A percentile compares a stretch with the other conserved stretches of the same genome.
phyloP scores from a whole-genome alignment of 2,113 vertebrate species.

The Malurus melanocephalus region DNA sequence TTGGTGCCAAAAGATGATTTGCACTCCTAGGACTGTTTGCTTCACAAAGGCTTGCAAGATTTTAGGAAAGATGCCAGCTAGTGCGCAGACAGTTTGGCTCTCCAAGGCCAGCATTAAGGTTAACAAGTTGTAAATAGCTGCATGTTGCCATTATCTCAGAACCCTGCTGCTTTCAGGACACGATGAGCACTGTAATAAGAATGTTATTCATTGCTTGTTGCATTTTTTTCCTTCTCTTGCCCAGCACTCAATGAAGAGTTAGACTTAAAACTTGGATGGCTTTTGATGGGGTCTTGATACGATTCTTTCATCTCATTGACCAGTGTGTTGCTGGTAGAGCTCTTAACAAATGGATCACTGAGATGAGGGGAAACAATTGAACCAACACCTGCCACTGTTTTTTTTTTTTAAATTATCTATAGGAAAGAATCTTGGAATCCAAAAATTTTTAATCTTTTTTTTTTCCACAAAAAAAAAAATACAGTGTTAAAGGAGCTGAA shows the following conservation, averaged over 20 bases:
- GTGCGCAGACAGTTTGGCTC: slow-evolving; percentile 34
- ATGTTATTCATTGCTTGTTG: not conserved
- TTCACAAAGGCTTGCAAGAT: not conserved
- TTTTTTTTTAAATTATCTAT: too few relatives aligned
- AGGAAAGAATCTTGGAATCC: not conserved
- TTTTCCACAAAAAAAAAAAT: not conserved
- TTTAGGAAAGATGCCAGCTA: slow-evolving; percentile 43
- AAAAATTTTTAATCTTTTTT: not conserved
- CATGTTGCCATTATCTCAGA: slow-evolving; percentile 52
- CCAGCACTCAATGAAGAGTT: not conserved
- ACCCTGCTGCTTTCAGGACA: slow-evolving; percentile 39
- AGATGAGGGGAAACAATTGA: not conserved
- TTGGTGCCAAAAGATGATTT: not conserved
- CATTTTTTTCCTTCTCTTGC: not conserved
- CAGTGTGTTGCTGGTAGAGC: not conserved
- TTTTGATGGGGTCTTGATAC: not conserved
- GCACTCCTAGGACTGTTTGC: not conserved
- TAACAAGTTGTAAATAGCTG: slow-evolving; percentile 61
- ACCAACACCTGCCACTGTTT: not conserved
- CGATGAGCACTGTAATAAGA: slow-evolving; percentile 10
- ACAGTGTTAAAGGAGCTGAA: slow-evolving; percentile 19
- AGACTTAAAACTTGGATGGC: not conserved
- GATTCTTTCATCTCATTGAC: not conserved
- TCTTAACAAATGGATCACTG: not conserved
- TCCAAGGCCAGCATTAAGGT: slow-evolving; percentile 36